Evolutionary conservation across 2,113 vertebrate genomes (phyloP), one percentile per base, ranked within the genome.

Genomic region (Chionis minor): DNA sequence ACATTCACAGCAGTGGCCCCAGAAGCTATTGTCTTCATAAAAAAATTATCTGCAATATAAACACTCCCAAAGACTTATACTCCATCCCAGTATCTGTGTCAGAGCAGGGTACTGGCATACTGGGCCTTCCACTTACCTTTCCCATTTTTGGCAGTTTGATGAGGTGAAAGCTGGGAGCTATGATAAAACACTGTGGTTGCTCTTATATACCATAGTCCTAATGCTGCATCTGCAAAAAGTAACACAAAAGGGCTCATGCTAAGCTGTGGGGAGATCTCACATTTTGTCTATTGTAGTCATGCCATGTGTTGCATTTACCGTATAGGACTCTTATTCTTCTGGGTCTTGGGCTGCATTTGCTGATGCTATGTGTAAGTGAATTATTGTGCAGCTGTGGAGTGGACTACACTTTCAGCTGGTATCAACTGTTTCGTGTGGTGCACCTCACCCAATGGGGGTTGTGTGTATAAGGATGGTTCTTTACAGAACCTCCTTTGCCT

Each of bases 1-100:
- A 92, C 98, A 98, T 93, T 98, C 97, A 23, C 93, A 97, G 91
- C 97, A 97, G 88, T 94, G 96, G n/a, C 97, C 97, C 96, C 94
- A 96, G 97, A 98, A 98, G 95, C 94, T 96, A 40, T 74, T 97
- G 17, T 97, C 97, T 96, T 98, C 92, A 9, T 94, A 97, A 93
- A 96, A 98, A 97, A 88, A 90, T 72, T 0, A 97, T 97, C 97
- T 98, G 93, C 40, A 84, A 91, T 22, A 32, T 28, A 89, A 55
- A 61, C 12, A n/a, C 59, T 83, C 84, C 35, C 49, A 52, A 72
- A 63, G 56, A 75, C 26, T 89, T 8, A 10, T 35, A 44, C 30
- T 52, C 47, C 14, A 61, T 47, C 40, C 21, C n/a, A 21, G 4
- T 81, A 40, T 33, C 47, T 51, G 20, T 65, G 55, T 84, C 33